Evolutionary conservation across 2,113 vertebrate genomes (phyloP).

Genomic region (Chionodraco myersi): DNA sequence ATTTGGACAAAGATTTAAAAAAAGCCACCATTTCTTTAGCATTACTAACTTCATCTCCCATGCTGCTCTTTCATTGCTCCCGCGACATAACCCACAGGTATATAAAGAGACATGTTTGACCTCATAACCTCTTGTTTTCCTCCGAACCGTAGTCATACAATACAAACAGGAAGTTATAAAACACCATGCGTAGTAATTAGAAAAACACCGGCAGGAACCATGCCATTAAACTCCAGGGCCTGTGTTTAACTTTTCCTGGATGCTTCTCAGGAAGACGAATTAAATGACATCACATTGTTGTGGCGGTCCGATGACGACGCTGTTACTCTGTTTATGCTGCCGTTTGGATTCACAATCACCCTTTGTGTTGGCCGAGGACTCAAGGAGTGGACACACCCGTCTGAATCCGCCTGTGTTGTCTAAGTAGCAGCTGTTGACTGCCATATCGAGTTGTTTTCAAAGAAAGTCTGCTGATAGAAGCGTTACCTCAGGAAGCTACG

Average conservation of each 20-base stretch:
- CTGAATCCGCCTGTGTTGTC: slow-evolving; percentile 1
- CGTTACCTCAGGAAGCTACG: neutral
- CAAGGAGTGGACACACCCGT: neutral
- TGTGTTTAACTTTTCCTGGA: slow-evolving; percentile 7
- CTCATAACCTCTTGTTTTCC: neutral
- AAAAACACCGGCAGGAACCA: neutral
- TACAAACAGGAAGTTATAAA: slow-evolving; percentile 51
- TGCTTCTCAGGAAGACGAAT: slow-evolving; percentile 39
- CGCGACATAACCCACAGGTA: neutral
- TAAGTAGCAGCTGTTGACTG: neutral
- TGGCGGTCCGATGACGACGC: neutral
- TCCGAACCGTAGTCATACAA: neutral
- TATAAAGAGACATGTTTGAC: neutral
- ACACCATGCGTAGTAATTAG: neutral
- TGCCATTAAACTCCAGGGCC: neutral
- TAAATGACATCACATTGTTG: slow-evolving; percentile 11
- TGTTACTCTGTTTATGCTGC: slow-evolving; percentile 8
- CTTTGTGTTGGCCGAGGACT: slow-evolving; percentile 11
- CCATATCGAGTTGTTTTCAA: neutral
- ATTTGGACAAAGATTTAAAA: neutral
- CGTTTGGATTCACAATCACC: slow-evolving; percentile 22
- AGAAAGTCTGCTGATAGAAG: neutral
- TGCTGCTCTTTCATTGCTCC: neutral
- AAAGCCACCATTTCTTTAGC: neutral
- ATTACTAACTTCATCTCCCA: neutral